phyloP scores from a whole-genome alignment of 2,888 invertebrate species.

The Sepioteuthis lessoniana region DNA sequence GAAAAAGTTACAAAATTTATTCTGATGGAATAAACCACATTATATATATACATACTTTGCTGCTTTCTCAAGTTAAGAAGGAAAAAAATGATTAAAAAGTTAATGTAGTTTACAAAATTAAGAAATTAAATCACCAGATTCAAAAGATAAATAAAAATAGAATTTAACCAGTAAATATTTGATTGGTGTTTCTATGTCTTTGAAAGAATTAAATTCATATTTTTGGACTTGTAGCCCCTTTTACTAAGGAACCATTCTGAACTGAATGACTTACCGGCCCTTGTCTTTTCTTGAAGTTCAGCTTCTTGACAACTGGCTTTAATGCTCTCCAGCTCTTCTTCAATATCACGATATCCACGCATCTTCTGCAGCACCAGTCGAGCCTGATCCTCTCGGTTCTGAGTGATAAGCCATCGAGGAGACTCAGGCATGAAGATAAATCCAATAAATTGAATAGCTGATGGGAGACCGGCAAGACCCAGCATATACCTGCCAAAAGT shows the following conservation, averaged over 20 bases:
- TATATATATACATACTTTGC: too few species aligned
- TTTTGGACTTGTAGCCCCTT: neutral
- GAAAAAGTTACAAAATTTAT: too few species aligned
- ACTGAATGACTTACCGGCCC: neutral
- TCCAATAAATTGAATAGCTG: slow-evolving; percentile 77
- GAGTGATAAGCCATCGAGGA: slow-evolving; percentile 77
- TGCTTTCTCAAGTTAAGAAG: too few species aligned
- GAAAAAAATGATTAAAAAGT: too few species aligned
- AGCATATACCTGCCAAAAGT: slow-evolving; percentile 76
- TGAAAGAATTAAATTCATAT: neutral
- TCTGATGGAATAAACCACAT: too few species aligned
- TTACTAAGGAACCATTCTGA: neutral
- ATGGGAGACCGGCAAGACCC: slow-evolving; percentile 77
- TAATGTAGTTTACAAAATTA: too few species aligned
- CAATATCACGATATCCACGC: slow-evolving; percentile 74
- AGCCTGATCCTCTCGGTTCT: slow-evolving; percentile 71
- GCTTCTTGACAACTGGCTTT: slow-evolving; percentile 67
- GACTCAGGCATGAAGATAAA: slow-evolving; percentile 79
- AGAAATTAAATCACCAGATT: too few species aligned
- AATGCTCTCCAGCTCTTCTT: slow-evolving; percentile 76
- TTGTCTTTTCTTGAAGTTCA: slow-evolving; percentile 60
- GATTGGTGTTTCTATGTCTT: too few species aligned
- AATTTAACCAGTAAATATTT: too few species aligned
- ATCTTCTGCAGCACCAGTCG: slow-evolving; percentile 73
- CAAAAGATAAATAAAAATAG: too few species aligned